Conservation (phyloP, 2,113 vertebrate species). For the Taurulus bubalis region DNA sequence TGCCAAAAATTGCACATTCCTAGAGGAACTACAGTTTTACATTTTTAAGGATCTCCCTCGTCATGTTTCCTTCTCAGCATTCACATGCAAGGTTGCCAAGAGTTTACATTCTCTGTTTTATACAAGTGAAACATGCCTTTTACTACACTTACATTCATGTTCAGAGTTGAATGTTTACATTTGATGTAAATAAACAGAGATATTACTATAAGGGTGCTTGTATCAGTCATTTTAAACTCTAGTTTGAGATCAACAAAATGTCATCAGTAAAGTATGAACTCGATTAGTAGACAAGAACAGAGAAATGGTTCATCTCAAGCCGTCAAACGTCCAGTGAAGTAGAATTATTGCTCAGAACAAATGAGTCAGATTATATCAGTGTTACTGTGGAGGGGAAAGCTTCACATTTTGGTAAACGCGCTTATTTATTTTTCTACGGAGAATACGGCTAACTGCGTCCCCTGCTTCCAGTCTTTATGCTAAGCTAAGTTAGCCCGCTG, state of each 20-base stretch:
- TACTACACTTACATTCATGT: conserved; percentile 76
- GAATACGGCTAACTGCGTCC: neutral
- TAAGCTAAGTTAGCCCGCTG: neutral
- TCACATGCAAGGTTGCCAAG: conserved; percentile 68
- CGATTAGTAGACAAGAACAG: neutral
- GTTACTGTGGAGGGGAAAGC: neutral
- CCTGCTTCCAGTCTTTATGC: neutral
- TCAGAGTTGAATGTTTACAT: conserved; percentile 83
- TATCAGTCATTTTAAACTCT: neutral
- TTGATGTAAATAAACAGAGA: conserved; percentile 77
- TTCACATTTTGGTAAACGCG: neutral
- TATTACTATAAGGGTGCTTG: conserved; percentile 46
- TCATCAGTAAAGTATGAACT: neutral
- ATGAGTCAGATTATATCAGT: neutral
- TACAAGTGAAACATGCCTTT: conserved; percentile 82
- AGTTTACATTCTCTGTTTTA: conserved; percentile 80
- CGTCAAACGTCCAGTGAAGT: neutral
- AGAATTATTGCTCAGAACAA: neutral
- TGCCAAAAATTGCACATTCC: conserved; percentile 46
- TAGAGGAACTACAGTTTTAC: conserved; percentile 42
- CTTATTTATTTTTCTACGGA: neutral
- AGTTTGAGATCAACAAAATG: neutral
- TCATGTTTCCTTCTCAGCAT: conserved; percentile 59
- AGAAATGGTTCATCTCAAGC: neutral
- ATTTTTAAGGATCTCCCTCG: conserved; percentile 31